Evolutionary conservation across 2,888 invertebrate genomes (phyloP), one percentile per base, ranked within the genome.

Genomic region (Sceliomorpha sp.): DNA sequence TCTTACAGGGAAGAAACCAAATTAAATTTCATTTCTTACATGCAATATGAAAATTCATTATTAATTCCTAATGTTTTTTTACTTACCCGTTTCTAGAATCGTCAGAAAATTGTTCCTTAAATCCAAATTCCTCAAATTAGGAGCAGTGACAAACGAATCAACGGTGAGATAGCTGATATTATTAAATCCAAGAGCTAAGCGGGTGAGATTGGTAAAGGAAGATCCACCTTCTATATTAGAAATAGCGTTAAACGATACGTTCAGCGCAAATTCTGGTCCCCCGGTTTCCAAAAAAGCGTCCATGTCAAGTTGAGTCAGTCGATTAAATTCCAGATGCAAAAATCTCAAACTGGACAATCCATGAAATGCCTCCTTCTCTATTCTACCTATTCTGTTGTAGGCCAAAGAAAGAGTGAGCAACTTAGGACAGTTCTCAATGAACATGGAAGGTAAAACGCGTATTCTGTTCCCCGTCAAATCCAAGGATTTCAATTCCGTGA

Each of bases 121-220:
- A 89, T 97, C 96, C 64, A 97, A 91, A 31, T 93, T 93, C 59
- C 94, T 91, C 59, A 96, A 91, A 84, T 93, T 93, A 58, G 95
- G 90, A 77, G 93, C 93, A 67, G 91, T 92, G 78, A 93, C 91
- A 77, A 95, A 92, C 68, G 92, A 90, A 75, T 92, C 91, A 59
- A 91, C 90, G 7, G 93, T 92, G 66, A 94, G 89, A 64, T 91
- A 90, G 69, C 92, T 93, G 64, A 97, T 90, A 82, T 93, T 92
- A 88, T 97, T 97, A 87, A 95, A 95, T 64, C 95, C 95, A 76
- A 97, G 89, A 88, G 96, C 96, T 75, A 97, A 89, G 81, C 95
- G 95, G 81, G 96, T 95, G 70, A 96, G 88, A 81, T 92, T 93
- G 85, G 92, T 92, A 37, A 90, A 89, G 1, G 72, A 48, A 0